Base-by-base conservation (phyloP, 2,888 invertebrate species). In the Cotesia congregata region DNA sequence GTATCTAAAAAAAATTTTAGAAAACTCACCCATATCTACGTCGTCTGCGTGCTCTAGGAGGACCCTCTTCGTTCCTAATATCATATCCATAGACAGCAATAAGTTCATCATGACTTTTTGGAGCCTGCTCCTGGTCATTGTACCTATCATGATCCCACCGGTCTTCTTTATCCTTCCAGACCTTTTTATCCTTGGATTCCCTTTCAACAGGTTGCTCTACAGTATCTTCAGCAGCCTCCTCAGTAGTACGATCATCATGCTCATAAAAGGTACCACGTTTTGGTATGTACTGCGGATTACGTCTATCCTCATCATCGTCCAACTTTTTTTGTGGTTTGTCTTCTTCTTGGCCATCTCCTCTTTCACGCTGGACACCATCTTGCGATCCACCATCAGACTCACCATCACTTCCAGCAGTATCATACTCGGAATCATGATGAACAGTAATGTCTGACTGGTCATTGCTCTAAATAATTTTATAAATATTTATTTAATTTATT, bases 201-300 rank as follows among this genome's bases (percentile, higher is more conserved):
- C 88, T 82, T 72, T 88, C 88, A 39, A 80, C 83, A n/a, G 80
- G 84, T 0, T 83, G 80, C 77, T 88, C 88, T 3, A 80, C 78
- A 2, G 83, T 79, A 70, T 74, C 83, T 69, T 88, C 87, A 6
- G 85, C 80, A 0, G 83, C 83, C 81, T 93, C 93, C 69, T 94
- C 94, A 20, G 94, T 93, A 5, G 96, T 96, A 79, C 97, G 91
- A 86, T 97, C 97, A 87, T 98, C 98, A 85, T 98, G 98, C 84
- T 98, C 98, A 86, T 98, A 98, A 89, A 98, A 98, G 0, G 96
- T 96, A 0, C 98, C 98, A 82, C 95, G 93, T 88, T 98, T 97
- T 0, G 98, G 98, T 82, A 98, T 98, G 90, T 98, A 98, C 86
- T 98, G 98, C 0, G 98, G 98, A 91, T 98, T 98, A 87, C 97